Conservation (phyloP, 2,797 vertebrate genomes). For the Molossus molossus region DNA sequence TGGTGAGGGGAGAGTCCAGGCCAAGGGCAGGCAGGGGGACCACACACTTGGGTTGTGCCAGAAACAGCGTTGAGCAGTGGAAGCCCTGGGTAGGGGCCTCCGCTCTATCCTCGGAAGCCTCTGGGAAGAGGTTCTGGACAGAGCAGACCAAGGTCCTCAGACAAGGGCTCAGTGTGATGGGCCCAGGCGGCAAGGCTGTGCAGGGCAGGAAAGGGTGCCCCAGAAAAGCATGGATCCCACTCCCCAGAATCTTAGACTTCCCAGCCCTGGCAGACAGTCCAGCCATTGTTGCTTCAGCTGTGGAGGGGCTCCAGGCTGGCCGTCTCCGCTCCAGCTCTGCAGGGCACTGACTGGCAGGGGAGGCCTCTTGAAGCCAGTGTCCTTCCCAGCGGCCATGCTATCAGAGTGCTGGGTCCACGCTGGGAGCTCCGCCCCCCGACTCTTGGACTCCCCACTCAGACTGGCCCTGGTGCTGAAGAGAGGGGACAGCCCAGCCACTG, state of each 20-base stretch:
- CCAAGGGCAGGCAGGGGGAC: neutral
- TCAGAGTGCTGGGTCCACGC: neutral
- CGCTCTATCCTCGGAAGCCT: neutral
- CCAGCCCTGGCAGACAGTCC: neutral
- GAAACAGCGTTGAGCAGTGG: neutral
- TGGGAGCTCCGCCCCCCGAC: no score
- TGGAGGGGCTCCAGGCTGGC: neutral
- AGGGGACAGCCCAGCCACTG: no score
- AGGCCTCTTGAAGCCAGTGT: neutral
- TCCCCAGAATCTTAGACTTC: neutral
- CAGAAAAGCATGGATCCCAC: rapidly evolving
- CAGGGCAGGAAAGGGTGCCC: neutral
- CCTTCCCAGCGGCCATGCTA: neutral
- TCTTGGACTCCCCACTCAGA: neutral
- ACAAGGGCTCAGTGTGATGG: no score
- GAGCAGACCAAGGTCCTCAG: neutral
- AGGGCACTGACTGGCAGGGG: neutral
- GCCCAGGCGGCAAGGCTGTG: neutral
- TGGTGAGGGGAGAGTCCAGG: neutral
- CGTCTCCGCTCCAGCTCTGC: neutral
- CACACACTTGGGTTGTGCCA: neutral
- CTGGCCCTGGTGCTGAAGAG: neutral
- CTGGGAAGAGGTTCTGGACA: neutral
- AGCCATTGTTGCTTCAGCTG: neutral
- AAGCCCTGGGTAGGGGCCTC: neutral